A percentile compares a stretch with the other conserved stretches of the same genome.
phyloP scores from a whole-genome alignment of 1,140 invertebrate species.

The Stegodyphus mimosarum region DNA sequence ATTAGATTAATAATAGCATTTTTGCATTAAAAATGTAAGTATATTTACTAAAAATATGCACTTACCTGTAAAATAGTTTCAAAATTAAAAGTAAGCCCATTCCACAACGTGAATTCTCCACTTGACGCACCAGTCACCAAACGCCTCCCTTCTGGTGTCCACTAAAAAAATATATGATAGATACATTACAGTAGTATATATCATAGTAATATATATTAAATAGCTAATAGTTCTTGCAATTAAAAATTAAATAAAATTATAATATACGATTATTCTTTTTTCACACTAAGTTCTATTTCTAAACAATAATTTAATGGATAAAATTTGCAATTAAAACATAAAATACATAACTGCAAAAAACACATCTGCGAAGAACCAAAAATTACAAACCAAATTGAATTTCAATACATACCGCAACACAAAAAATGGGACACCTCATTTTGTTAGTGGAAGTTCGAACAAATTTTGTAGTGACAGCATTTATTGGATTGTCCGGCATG shows the following conservation, averaged over 20 bases:
- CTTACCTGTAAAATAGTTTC: conserved; percentile 98
- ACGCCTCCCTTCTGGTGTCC: conserved; percentile 98
- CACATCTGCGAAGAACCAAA: no score
- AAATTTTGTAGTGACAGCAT: conserved; percentile 94
- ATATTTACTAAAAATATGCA: neutral
- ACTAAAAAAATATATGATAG: conserved; percentile 70
- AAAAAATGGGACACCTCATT: conserved; percentile 99
- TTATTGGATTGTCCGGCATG: conserved; percentile 94
- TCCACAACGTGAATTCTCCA: conserved; percentile 99
- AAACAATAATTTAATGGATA: no score
- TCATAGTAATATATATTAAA: conserved; percentile 61
- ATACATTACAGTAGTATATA: conserved; percentile 64
- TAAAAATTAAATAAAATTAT: no score
- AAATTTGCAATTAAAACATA: no score
- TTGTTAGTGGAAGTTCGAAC: conserved; percentile 99
- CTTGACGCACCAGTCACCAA: conserved; percentile 98
- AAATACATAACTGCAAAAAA: no score
- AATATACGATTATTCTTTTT: no score
- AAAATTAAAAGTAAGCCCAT: conserved; percentile 99
- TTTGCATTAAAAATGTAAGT: neutral
- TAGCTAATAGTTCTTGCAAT: neutral
- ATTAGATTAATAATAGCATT: no score
- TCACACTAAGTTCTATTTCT: no score
- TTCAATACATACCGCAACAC: conserved; percentile 78
- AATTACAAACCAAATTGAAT: no score